Base-by-base conservation (phyloP, 1,140 invertebrate species). In the Pseudomyrmex gracilis region DNA sequence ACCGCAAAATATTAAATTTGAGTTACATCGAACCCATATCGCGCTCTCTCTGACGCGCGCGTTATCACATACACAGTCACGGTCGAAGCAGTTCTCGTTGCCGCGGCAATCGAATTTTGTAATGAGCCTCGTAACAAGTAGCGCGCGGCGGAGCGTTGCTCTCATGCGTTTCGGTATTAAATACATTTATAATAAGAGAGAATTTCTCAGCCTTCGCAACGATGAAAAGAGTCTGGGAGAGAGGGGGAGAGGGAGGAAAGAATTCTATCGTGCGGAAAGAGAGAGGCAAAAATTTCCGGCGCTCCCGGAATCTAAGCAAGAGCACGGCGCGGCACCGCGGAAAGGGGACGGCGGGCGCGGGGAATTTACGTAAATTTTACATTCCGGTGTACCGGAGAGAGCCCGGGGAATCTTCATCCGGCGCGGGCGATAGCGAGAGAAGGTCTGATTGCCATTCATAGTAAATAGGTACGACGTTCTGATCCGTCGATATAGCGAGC, bases 381-480 rank as follows among this genome's bases (percentile, higher is more conserved):
- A 80, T 80, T 71, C 66, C 20, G 76, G 51, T 49, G 66, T 80
- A 47, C 51, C 51, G 34, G 43, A 24, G 13, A 17, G 43, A 51
- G 49, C 10, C 51, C 13, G 12, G 53, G 20, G 64, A 71, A n/a
- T 24, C 66, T 58, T 70, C 76, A 70, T 71, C 66, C 76, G 76
- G 76, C 22, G 66, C 53, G 13, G 45, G 53, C 76, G 64, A 80
- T 80, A 80, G 76, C 76, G 53, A 80, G 43, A 34, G 34, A 34
- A 5, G n/a, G 61, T 80, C 76, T 80, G 76, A 80, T 80, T 80
- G 70, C 76, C 66, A 80, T 80, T 80, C 55, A 80, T 80, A 22
- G 76, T 71, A 87, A 76, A 77, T 82, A 85, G 76, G 83, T 58
- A 85, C 83, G 85, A 83, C 73, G 76, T 78, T 68, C 74, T 34